These are phyloP conservation scores for Lophura nycthemera DNA, from an alignment of 2,113 vertebrate species.

Conservation along the genomic window DNA sequence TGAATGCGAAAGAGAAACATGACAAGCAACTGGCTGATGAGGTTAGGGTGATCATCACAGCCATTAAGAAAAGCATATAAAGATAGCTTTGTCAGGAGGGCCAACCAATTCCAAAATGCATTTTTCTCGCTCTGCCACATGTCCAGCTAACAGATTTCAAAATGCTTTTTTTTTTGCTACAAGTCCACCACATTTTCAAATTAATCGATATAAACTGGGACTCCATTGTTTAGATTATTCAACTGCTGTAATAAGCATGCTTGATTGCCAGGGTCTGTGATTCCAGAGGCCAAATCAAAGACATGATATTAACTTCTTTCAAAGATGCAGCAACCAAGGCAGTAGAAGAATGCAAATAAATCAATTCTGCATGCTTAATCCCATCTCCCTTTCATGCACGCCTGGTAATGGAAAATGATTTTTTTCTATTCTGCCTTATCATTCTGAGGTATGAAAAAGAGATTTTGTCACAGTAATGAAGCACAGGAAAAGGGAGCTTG, in stretches of 20 bases:
- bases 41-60: not conserved
- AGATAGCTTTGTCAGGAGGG: not conserved
- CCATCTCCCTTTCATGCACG: constrained; percentile 63
- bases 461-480: constrained; percentile 77
- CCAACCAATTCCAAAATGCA: constrained; percentile 32
- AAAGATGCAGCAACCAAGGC: constrained; percentile 65
- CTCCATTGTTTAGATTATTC: constrained; percentile 20
- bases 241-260: constrained; percentile 64
- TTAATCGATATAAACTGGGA: constrained; percentile 58
- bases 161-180: constrained; percentile 27
- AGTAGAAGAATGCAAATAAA: constrained; percentile 79
- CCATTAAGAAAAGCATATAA: not conserved
- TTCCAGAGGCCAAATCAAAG: constrained; percentile 74
- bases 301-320: constrained; percentile 68
- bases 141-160: constrained; percentile 60
- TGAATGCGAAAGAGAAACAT: not conserved
- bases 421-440: constrained; percentile 57
- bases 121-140: constrained; percentile 45
- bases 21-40: not conserved
- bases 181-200: constrained; percentile 73
- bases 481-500: constrained; percentile 72
- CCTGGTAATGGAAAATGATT: constrained; percentile 48
- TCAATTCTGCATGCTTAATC: constrained; percentile 76
- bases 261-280: constrained; percentile 72
- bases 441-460: constrained; percentile 75